These are phyloP conservation scores for Caenorhabditis sp. DNA, from an alignment of 2,888 invertebrate genomes.

Conservation along the genomic window DNA sequence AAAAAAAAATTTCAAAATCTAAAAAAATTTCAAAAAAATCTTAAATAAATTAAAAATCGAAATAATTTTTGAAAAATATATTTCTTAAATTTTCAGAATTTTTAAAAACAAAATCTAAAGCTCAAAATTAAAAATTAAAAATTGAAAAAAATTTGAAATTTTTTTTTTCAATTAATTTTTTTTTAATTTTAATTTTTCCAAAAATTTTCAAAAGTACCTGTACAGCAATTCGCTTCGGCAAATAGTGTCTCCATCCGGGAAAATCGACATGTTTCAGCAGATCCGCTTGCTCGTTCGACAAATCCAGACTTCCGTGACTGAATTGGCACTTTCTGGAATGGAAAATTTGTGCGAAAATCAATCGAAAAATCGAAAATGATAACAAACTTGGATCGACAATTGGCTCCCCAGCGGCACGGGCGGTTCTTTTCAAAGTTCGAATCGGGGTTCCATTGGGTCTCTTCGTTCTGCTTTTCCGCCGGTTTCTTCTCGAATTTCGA, in stretches of 20 bases:
- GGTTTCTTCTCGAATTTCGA: slow-evolving; percentile 41
- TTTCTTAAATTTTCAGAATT: too few relatives aligned
- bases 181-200: too few relatives aligned
- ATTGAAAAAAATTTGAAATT: too few relatives aligned
- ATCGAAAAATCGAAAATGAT: not conserved
- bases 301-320: slow-evolving; percentile 66
- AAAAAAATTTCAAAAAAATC: too few relatives aligned
- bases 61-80: not conserved
- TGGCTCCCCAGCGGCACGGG: slow-evolving; percentile 51
- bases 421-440: slow-evolving; percentile 45
- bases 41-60: too few relatives aligned
- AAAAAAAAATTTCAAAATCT: not conserved
- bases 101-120: too few relatives aligned
- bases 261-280: slow-evolving; percentile 65
- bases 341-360: too few relatives aligned
- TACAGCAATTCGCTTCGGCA: slow-evolving; percentile 42
- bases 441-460: slow-evolving; percentile 1
- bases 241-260: slow-evolving; percentile 58
- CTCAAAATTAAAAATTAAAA: too few relatives aligned
- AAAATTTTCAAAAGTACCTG: not conserved
- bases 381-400: too few relatives aligned
- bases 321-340: slow-evolving; percentile 66
- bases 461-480: slow-evolving; percentile 14
- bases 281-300: slow-evolving; percentile 59
- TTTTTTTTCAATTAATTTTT: too few relatives aligned